These are phyloP conservation scores for Lypha dubia DNA, from an alignment of 2,888 invertebrate species.

Conservation along the genomic window DNA sequence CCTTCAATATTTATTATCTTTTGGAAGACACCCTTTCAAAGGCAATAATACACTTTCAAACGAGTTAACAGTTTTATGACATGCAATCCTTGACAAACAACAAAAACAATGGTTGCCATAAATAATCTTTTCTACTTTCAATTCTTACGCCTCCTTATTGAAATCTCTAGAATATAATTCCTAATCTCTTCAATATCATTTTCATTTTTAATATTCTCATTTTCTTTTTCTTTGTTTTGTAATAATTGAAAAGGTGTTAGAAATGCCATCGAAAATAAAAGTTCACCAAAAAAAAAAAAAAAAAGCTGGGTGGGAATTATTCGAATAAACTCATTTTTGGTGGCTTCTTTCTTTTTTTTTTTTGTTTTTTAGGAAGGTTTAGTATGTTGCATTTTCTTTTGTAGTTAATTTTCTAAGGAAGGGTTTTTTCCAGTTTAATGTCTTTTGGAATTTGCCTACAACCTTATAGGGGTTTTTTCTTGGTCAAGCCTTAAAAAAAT, in stretches of 20 bases:
- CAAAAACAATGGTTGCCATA: conserved; percentile 73
- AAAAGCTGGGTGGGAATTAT: conserved; percentile 36
- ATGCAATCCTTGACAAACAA: conserved; percentile 74
- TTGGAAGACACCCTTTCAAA: conserved; percentile 49
- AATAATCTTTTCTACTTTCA: conserved; percentile 71
- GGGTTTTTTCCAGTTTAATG: conserved; percentile 27
- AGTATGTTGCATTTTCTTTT: conserved; percentile 49
- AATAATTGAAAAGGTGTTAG: conserved; percentile 64
- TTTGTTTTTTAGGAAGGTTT: too few species aligned
- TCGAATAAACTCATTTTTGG: conserved; percentile 15
- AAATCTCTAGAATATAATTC: conserved; percentile 65
- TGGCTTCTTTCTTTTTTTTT: conserved; percentile 3
- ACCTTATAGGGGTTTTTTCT: conserved; percentile 28
- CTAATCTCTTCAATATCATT: conserved; percentile 48
- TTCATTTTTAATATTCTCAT: conserved; percentile 23
- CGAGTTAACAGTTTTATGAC: conserved; percentile 74
- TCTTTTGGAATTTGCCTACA: conserved; percentile 8
- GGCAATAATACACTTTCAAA: conserved; percentile 41
- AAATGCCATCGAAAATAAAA: conserved; percentile 6
- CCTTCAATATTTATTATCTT: conserved; percentile 17
- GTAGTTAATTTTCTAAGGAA: conserved; percentile 4
- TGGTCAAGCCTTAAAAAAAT: conserved; percentile 64
- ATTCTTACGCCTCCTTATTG: conserved; percentile 72
- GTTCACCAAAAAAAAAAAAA: not conserved
- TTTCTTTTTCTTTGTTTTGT: conserved; percentile 10